Percentiles rank a stretch among this genome's conserved stretches.
phyloP scores from a whole-genome alignment of 1,140 invertebrate genomes.

The Antheraea mylitta region DNA sequence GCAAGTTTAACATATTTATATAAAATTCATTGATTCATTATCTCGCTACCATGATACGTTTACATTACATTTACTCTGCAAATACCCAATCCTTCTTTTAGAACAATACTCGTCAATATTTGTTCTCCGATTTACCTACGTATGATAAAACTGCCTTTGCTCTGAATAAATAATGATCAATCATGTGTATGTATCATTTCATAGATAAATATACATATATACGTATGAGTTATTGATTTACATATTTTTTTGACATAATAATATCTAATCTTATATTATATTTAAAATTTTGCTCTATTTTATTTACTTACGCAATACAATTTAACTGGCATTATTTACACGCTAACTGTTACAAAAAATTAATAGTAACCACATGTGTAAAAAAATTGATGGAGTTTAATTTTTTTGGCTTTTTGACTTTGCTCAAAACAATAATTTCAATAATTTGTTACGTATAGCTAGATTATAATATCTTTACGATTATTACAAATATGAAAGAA shows the following conservation, averaged over 20 bases:
- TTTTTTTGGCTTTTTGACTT: too few relatives aligned
- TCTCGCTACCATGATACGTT: conserved; percentile 7
- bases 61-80: conserved; percentile 7
- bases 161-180: conserved; percentile 31
- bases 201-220: conserved; percentile 10
- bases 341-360: neutral
- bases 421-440: too few relatives aligned
- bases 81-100: conserved; percentile 12
- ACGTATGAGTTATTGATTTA: conserved; percentile 18
- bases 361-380: too few relatives aligned
- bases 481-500: too few relatives aligned
- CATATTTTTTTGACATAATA: conserved; percentile 11
- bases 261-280: conserved; percentile 8
- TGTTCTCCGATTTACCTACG: conserved; percentile 16
- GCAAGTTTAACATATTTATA: neutral
- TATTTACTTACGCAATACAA: neutral
- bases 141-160: conserved; percentile 34
- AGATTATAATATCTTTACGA: too few relatives aligned
- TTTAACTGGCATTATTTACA: neutral
- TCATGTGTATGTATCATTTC: conserved; percentile 16
- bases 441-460: too few relatives aligned
- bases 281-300: neutral
- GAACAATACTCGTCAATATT: conserved; percentile 25
- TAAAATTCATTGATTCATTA: conserved; percentile 3
- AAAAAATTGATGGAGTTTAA: too few relatives aligned